Percentiles rank a stretch among this genome's conserved stretches.
These are phyloP conservation scores for Limnephilus marmoratus DNA, from an alignment of 2,888 invertebrate genomes.

Conservation along the genomic window DNA sequence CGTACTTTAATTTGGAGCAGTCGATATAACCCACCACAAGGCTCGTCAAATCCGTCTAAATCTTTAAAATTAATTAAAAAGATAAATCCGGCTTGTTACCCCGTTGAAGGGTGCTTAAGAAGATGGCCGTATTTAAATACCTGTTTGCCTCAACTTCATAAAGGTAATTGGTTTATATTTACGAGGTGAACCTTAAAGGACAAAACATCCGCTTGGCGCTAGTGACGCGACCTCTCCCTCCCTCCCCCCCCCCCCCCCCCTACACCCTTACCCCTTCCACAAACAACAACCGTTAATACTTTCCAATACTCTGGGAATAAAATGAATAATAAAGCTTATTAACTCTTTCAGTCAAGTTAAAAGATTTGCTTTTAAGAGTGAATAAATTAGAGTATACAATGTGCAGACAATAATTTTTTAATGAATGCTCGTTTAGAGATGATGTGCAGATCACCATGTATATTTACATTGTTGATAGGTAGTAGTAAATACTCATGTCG, in stretches of 20 bases:
- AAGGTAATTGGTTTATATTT: slow-evolving; percentile 43
- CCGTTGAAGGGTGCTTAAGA: not conserved
- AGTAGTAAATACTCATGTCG: too few species aligned
- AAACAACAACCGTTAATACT: not conserved
- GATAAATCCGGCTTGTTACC: not conserved
- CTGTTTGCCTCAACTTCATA: slow-evolving; percentile 30
- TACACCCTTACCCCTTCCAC: too few species aligned
- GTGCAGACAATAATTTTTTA: not conserved
- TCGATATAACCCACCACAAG: not conserved
- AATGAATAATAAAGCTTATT: slow-evolving; percentile 12
- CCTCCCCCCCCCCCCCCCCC: too few species aligned
- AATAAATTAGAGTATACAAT: not conserved
- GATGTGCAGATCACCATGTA: too few species aligned
- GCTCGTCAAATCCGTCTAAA: slow-evolving; percentile 11
- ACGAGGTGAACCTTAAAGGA: not conserved
- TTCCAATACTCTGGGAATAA: not conserved
- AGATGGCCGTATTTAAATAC: slow-evolving; percentile 16
- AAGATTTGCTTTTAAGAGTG: not conserved
- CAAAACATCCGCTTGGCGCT: not conserved
- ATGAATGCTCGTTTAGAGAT: too few species aligned
- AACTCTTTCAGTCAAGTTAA: not conserved
- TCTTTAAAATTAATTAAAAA: slow-evolving; percentile 29
- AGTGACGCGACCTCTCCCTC: not conserved
- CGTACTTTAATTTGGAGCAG: not conserved
- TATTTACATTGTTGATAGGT: too few species aligned